phyloP scores from a whole-genome alignment of 2,797 vertebrate genomes.

The Zenarchopterus dispar region DNA sequence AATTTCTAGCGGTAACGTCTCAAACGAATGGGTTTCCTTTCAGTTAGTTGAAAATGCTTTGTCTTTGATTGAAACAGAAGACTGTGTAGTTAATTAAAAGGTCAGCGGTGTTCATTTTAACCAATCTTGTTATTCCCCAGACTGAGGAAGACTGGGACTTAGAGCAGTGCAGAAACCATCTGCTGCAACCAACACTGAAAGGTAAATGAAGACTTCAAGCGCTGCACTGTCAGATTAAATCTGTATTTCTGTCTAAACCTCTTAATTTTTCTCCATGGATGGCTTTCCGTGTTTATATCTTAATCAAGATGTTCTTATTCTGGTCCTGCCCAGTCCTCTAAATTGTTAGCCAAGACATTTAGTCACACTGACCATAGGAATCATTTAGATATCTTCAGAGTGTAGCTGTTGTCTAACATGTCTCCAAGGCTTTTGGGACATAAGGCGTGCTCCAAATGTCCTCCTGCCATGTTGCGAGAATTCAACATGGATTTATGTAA shows the following conservation, averaged over 20 bases:
- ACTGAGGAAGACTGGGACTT: constrained; percentile 60
- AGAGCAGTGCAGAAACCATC: constrained; percentile 62
- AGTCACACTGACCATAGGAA: constrained; percentile 15
- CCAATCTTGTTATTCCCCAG: constrained; percentile 66
- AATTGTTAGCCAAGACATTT: not conserved
- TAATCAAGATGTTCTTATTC: constrained; percentile 28
- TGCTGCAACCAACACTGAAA: constrained; percentile 53
- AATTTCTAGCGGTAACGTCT: not conserved
- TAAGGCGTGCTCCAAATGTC: constrained; percentile 14
- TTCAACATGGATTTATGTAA: constrained; percentile 68
- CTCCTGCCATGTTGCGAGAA: constrained; percentile 46
- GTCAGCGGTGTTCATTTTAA: constrained; percentile 61
- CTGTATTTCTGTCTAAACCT: constrained; percentile 31
- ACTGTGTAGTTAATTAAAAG: constrained; percentile 71
- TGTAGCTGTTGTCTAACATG: constrained; percentile 15
- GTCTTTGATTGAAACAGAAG: constrained; percentile 60
- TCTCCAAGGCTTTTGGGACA: constrained; percentile 29
- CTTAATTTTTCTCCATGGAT: constrained; percentile 28
- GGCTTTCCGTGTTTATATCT: constrained; percentile 20
- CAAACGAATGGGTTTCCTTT: not conserved
- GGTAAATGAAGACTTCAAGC: constrained; percentile 66
- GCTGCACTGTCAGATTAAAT: constrained; percentile 18
- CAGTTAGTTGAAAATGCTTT: not conserved
- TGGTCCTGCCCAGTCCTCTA: constrained; percentile 12
- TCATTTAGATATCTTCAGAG: not conserved